Conservation (phyloP, 2,888 invertebrate species). For the Silvanus unidentatus region DNA sequence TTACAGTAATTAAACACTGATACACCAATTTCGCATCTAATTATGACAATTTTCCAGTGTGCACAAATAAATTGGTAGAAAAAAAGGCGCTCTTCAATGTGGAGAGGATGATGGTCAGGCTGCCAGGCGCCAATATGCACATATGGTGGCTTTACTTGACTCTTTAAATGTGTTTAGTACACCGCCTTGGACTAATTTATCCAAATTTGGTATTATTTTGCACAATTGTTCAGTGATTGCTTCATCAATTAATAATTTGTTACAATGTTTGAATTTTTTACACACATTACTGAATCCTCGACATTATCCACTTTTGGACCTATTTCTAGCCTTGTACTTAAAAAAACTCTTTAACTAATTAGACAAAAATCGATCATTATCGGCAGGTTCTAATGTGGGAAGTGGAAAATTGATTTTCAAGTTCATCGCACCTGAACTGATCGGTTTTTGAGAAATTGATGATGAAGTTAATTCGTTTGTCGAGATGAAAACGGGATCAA, state of each 20-base stretch:
- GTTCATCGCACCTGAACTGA: no score
- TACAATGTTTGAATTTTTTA: constrained; percentile 1
- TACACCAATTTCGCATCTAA: no score
- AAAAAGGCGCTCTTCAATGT: no score
- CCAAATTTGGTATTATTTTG: constrained; percentile 35
- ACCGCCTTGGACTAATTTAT: constrained; percentile 34
- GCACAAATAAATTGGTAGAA: no score
- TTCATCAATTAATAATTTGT: constrained; percentile 11
- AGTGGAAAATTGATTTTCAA: no score
- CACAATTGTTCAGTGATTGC: constrained; percentile 22
- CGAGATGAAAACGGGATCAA: no score
- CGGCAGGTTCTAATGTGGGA: no score
- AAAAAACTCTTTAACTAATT: background rate
- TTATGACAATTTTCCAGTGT: no score
- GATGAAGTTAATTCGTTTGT: no score
- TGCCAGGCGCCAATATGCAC: constrained; percentile 28
- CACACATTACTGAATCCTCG: background rate
- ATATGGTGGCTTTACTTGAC: constrained; percentile 18
- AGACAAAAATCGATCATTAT: no score
- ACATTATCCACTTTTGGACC: background rate
- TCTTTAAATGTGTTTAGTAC: constrained; percentile 16
- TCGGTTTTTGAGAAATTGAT: no score
- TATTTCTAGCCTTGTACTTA: constrained; percentile 1
- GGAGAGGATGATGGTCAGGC: background rate
- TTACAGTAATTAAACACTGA: no score